Base-by-base conservation (phyloP, 2,888 invertebrate genomes). In the Orthosia cruda region DNA sequence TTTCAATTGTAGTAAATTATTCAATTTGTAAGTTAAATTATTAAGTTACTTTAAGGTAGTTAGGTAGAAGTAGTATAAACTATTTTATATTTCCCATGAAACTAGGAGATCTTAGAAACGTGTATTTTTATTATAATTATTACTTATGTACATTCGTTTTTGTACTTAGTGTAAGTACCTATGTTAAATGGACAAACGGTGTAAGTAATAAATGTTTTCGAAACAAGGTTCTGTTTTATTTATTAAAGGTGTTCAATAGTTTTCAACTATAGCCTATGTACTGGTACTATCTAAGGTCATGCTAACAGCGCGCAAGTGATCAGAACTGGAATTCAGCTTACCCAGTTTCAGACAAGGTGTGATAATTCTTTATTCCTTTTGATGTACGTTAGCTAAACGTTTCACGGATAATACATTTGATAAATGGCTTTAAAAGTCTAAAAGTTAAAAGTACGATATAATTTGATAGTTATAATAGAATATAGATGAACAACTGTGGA, bases 151-250 rank as follows among this genome's bases (percentile, higher is more conserved):
- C 13, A 7, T 49, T 50, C 7, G 13, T 61, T 70, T 59, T 79
- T 70, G 26, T 79, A 71, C 54, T 79, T 71, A 79, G 45, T 79
- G 4, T 75, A 59, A 50, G 62, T 61, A 58, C 13, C 50, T 63
- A 57, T 74, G 20, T 71, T 61, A 61, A 20, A 68, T 57, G 55
- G 50, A 70, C 32, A 66, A 64, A 74, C 15, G 81, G 84, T 77
- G 69, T 74, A 73, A 71, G 69, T 49, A 84, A 71, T 81, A 70
- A 71, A 74, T 50, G 20, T 64, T 83, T 78, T 49, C 2, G 63
- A 74, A 74, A 63, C 12, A 54, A 40, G 0, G 15, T 12, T 20
- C 0, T 26, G 55, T 61, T 59, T 75, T 12, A 61, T 69, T 75
- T 68, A 26, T 5, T n/a, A 40, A 0, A 52, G 3, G 15, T 40